These are phyloP conservation scores for Clupea harengus DNA, from an alignment of 2,113 vertebrate genomes.

Conservation along the genomic window DNA sequence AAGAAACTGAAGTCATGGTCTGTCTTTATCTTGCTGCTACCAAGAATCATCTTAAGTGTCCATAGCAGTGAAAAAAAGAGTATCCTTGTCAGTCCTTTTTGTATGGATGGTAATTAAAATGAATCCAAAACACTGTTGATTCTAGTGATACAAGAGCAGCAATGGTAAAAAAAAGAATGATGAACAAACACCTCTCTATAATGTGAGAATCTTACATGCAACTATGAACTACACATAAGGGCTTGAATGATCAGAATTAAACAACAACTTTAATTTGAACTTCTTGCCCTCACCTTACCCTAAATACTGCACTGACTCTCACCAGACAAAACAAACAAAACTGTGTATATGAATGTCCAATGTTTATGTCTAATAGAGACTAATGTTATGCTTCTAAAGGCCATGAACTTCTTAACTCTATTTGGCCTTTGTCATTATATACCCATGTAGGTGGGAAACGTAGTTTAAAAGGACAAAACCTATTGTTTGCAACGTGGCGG, in stretches of 20 bases:
- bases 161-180: background rate
- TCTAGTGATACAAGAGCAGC: background rate
- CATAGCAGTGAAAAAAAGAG: background rate
- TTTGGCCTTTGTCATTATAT: background rate
- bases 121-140: background rate
- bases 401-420: background rate
- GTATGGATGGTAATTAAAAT: background rate
- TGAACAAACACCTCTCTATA: background rate
- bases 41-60: background rate
- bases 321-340: slow-evolving; percentile 14
- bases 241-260: background rate
- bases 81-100: slow-evolving; percentile 17
- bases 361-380: slow-evolving; percentile 6
- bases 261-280: background rate
- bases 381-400: background rate
- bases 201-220: background rate
- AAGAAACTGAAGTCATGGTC: background rate
- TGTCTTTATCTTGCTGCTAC: background rate
- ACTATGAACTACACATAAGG: background rate
- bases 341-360: background rate
- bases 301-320: background rate
- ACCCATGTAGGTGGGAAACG: background rate
- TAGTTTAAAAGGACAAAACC: background rate
- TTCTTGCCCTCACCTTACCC: background rate
- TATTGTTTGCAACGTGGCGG: background rate